Conservation (phyloP, 1,140 invertebrate species). For the Manduca sexta region DNA sequence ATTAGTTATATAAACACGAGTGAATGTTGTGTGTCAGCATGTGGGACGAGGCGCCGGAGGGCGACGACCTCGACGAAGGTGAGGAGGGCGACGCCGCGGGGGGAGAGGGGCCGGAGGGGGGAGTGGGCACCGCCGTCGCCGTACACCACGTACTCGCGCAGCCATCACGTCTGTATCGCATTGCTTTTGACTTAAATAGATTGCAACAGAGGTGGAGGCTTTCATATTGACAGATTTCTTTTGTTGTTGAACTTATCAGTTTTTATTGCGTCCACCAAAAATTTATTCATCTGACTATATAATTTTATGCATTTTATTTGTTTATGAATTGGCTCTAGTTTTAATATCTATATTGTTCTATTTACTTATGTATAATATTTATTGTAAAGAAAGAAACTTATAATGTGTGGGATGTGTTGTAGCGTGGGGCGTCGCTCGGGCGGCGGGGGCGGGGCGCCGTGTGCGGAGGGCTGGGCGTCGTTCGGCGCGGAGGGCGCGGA, state of each 20-base stretch:
- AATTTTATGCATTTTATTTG: too few species aligned
- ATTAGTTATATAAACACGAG: background rate
- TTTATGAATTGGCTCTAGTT: too few species aligned
- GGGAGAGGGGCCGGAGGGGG: constrained; percentile 4
- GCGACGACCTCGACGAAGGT: constrained; percentile 10
- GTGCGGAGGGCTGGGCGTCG: background rate
- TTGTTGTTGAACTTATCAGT: too few species aligned
- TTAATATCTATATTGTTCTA: too few species aligned
- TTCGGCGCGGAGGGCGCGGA: background rate
- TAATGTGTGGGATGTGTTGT: too few species aligned
- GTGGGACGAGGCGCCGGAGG: constrained; percentile 39
- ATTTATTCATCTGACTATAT: too few species aligned
- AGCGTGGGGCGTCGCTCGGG: background rate
- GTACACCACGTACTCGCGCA: constrained; percentile 14
- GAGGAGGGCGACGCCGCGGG: constrained; percentile 19
- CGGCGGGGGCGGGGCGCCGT: background rate
- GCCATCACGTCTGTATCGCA: constrained; percentile 1
- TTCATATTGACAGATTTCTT: too few species aligned
- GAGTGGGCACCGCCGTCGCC: constrained; percentile 26
- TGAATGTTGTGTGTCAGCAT: constrained; percentile 16
- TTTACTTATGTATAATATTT: too few species aligned
- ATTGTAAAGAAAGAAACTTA: too few species aligned
- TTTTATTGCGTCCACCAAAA: too few species aligned
- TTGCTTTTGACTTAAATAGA: background rate
- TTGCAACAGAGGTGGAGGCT: too few species aligned